Base-by-base conservation (phyloP, 1,140 invertebrate genomes). In the Euura lappo region DNA sequence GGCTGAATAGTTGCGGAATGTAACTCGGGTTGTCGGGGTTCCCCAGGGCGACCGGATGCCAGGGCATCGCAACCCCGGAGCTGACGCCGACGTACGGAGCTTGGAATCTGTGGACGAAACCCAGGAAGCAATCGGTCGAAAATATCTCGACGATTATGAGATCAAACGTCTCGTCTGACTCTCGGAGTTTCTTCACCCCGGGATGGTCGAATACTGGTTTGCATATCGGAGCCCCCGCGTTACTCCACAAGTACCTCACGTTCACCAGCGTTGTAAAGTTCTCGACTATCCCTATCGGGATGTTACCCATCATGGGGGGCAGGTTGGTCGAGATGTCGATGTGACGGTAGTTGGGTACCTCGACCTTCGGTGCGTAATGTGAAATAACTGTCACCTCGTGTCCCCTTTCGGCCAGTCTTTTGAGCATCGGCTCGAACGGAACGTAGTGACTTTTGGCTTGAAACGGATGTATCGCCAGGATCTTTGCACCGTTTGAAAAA, bases 81-180 rank as follows among this genome's bases (percentile, higher is more conserved):
- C 73, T 78, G 6, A 84, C 65, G 4, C 75, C 76, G n/a, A 84
- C 75, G 4, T 77, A 71, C 3, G 79, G 78, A 28, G 77, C 74
- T 45, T 77, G 74, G n/a, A 81, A 71, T 42, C 87, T 77, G 76
- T 91, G 84, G 1, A 87, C 81, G 3, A 85, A 66, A 13, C 75
- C 78, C 4, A 80, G 44, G 65, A 81, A 75, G 71, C 83, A 84
- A 46, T 86, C 78, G 7, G 79, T 82, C 44, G 76, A 75, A 70
- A 84, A 81, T 7, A 77, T 71, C 65, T 82, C 81, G 3, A 77
- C 47, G 10, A 79, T 74, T 10, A 81, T 76, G 6, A 84, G 45
- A 75, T 83, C 80, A 68, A 81, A 83, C 64, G 75, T 77, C 51
- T 71, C 71, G 4, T 81, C 79, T 45, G 77, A 81, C 10, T 76